A percentile compares a stretch with the other conserved stretches of the same genome.
phyloP scores from a whole-genome alignment of 2,797 vertebrate species.

The Pseudocheirus occidentalis region DNA sequence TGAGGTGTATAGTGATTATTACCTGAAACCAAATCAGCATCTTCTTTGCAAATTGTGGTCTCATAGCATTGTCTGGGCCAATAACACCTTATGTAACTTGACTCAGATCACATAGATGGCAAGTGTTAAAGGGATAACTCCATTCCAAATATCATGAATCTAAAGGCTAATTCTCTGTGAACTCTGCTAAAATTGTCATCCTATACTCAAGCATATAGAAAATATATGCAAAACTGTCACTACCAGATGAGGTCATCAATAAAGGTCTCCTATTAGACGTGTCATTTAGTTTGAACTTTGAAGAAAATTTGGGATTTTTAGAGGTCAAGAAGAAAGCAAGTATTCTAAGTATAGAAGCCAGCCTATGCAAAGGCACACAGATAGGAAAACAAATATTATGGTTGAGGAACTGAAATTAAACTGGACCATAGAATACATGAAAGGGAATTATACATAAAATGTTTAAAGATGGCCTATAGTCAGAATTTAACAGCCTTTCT shows the following conservation, averaged over 20 bases:
- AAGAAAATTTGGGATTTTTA: not conserved
- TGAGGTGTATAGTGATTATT: not conserved
- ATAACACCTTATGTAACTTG: not conserved
- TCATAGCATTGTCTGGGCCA: not conserved
- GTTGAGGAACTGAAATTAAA: not conserved
- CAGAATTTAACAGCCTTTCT: not conserved
- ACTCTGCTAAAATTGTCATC: not conserved
- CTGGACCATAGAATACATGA: not conserved
- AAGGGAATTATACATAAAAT: not conserved
- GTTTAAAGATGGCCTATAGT: not conserved
- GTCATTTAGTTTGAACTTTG: not conserved
- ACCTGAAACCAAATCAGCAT: not conserved
- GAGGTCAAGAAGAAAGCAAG: not conserved
- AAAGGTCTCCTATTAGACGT: not conserved
- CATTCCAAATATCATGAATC: not conserved
- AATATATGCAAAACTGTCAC: not conserved
- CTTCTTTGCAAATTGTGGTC: not conserved
- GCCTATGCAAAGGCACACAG: not conserved
- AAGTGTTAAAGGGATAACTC: not conserved
- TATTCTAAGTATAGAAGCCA: not conserved
- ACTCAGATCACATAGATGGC: not conserved
- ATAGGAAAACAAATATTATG: not conserved
- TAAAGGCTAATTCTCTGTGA: not conserved
- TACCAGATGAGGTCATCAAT: not conserved
- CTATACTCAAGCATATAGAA: not conserved